A percentile compares a stretch with the other conserved stretches of the same genome.
phyloP scores from a whole-genome alignment of 2,797 vertebrate species.

The Tauraco hartlaubi region DNA sequence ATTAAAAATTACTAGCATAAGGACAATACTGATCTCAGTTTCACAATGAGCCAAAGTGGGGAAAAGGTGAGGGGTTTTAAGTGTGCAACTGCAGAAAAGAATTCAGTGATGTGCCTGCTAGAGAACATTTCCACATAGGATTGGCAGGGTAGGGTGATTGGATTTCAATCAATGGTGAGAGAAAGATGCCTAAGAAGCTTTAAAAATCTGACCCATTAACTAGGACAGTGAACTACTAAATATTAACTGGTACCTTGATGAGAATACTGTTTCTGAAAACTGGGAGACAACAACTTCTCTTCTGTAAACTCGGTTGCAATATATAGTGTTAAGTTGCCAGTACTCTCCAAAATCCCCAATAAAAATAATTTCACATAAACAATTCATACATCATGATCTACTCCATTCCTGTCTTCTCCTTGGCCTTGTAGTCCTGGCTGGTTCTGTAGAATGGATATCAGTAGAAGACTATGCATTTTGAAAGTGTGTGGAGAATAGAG shows the following conservation, averaged over 20 bases:
- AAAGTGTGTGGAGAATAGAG: not conserved
- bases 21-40: not conserved
- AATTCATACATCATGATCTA: not conserved
- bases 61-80: not conserved
- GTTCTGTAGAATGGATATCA: not conserved
- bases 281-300: not conserved
- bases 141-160: not conserved
- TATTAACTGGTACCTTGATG: not conserved
- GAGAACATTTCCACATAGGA: not conserved
- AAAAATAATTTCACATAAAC: constrained; percentile 12
- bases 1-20: constrained; percentile 38
- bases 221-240: not conserved
- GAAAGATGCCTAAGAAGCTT: not conserved
- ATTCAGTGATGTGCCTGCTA: not conserved
- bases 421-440: not conserved
- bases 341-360: constrained; percentile 40
- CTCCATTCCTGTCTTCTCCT: not conserved
- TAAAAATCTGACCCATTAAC: not conserved
- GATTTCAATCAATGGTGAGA: not conserved
- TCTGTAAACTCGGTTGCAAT: not conserved
- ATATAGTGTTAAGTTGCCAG: constrained; percentile 17
- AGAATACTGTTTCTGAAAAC: not conserved
- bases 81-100: not conserved
- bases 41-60: not conserved
- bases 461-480: not conserved